Percentiles rank a stretch among this genome's conserved stretches.
Evolutionary conservation across 1,140 invertebrate species (phyloP).

Genomic region (Rhagoletis pomonella): DNA sequence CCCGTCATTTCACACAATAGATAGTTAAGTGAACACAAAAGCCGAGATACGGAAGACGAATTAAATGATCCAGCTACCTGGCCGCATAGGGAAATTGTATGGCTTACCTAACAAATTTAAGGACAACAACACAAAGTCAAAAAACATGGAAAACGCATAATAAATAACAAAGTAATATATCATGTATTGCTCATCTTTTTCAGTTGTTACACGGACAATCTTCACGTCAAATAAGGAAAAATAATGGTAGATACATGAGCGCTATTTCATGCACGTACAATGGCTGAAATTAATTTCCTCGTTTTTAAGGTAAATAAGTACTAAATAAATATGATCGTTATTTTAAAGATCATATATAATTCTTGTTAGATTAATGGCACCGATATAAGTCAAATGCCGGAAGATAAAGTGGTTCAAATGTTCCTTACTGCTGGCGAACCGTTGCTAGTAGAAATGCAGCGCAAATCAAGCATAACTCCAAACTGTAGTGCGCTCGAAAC

Average conservation of each 20-base stretch:
- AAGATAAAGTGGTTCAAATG: constrained; percentile 81
- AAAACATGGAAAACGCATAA: no score
- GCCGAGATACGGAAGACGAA: no score
- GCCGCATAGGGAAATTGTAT: no score
- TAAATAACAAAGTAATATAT: no score
- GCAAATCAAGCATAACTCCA: constrained; percentile 66
- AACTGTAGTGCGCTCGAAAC: neutral
- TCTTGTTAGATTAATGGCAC: constrained; percentile 80
- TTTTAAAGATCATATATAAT: neutral
- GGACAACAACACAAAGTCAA: no score
- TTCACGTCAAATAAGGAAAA: neutral
- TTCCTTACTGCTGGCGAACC: constrained; percentile 78
- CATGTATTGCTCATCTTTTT: no score
- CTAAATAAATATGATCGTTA: neutral
- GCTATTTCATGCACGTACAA: constrained; percentile 15
- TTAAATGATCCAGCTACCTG: no score
- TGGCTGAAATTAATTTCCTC: constrained; percentile 55
- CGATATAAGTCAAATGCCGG: constrained; percentile 80
- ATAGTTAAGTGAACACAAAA: no score
- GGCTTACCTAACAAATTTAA: no score
- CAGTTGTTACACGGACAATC: neutral
- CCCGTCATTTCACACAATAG: no score
- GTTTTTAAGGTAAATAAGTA: constrained; percentile 25
- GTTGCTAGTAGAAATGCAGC: constrained; percentile 81
- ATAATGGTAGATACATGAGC: neutral